Evolutionary conservation across 2,113 vertebrate species (phyloP).

Genomic region (Meleagris gallopavo): DNA sequence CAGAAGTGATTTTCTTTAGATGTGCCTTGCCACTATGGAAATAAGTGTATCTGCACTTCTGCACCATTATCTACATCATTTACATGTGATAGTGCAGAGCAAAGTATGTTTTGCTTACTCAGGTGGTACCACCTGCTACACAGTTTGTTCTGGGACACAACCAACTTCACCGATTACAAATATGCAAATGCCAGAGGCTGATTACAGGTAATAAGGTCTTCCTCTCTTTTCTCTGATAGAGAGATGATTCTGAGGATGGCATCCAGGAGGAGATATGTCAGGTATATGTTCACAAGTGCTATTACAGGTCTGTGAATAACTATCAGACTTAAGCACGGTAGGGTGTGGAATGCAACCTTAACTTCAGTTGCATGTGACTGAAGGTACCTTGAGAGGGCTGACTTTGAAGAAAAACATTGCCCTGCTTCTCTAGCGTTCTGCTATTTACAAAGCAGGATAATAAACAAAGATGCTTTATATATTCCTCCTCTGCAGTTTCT

Average conservation of each 20-base stretch:
- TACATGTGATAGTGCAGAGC: not conserved
- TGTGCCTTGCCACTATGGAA: not conserved
- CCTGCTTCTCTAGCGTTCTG: not conserved
- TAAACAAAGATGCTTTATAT: not conserved
- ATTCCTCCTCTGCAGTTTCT: not conserved
- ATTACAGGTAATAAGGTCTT: not conserved
- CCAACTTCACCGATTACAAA: accelerated
- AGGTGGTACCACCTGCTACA: not conserved
- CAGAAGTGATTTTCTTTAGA: not conserved
- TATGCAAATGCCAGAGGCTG: not conserved
- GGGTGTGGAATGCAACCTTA: not conserved
- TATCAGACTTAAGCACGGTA: not conserved
- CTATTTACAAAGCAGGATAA: not conserved
- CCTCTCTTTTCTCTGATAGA: not conserved
- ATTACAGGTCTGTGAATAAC: not conserved
- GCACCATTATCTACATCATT: not conserved
- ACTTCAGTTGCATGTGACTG: not conserved
- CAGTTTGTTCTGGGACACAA: not conserved
- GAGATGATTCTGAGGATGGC: not conserved
- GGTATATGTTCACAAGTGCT: not conserved
- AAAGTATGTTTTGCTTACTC: not conserved
- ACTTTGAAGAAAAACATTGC: not conserved
- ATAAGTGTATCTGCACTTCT: not conserved
- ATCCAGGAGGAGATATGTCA: not conserved
- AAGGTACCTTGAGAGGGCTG: not conserved